phyloP scores from a whole-genome alignment of 1,140 invertebrate genomes.

The Sycophila sp. region DNA sequence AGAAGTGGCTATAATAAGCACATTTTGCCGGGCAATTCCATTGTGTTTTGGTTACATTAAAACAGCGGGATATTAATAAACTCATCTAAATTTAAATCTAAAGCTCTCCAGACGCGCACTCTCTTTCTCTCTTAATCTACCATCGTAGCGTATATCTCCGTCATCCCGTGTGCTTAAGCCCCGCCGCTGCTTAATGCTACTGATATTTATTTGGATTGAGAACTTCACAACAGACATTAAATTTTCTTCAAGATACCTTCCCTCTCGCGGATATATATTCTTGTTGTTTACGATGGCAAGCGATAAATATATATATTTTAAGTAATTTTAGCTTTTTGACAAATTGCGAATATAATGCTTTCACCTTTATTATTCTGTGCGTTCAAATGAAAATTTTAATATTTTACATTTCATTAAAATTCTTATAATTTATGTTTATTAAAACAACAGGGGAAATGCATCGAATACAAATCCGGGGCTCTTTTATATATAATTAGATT shows the following conservation, averaged over 20 bases:
- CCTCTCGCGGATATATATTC: no score
- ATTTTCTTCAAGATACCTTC: no score
- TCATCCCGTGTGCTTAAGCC: constrained; percentile 5
- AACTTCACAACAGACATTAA: no score
- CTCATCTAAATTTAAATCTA: constrained; percentile 25
- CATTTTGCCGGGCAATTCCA: background rate
- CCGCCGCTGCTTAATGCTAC: background rate
- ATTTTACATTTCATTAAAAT: no score
- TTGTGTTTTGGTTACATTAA: constrained; percentile 2
- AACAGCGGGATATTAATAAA: constrained; percentile 6
- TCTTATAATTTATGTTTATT: no score
- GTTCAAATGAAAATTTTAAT: no score
- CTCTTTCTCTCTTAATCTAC: constrained; percentile 6
- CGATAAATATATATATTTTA: background rate
- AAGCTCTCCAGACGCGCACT: background rate
- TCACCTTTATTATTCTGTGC: no score
- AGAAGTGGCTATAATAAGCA: background rate
- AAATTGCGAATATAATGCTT: no score
- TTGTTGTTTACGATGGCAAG: background rate
- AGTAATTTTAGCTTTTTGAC: no score
- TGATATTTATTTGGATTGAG: constrained; percentile 10
- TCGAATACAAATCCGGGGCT: no score
- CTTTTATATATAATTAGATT: no score
- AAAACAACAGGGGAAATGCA: no score
- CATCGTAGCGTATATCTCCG: background rate